A percentile compares a stretch with the other conserved stretches of the same genome.
Conservation (phyloP, 1,140 invertebrate genomes). For the Drosophila varians region DNA sequence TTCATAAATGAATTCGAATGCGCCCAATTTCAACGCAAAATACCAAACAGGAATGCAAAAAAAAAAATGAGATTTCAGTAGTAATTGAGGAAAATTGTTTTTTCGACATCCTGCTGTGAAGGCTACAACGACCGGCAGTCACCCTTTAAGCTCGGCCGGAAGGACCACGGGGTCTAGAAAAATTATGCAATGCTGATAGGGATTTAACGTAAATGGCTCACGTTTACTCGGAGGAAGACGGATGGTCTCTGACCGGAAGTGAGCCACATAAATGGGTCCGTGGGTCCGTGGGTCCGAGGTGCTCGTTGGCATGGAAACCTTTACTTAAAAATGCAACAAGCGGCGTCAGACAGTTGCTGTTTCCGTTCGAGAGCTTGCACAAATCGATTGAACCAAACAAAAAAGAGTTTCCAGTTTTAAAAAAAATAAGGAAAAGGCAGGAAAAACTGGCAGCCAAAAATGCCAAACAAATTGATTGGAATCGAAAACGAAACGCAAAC, state of each 20-base stretch:
- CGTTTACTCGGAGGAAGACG: conserved; percentile 7
- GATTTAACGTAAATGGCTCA: background rate
- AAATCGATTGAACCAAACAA: conserved; percentile 60
- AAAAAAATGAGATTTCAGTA: too few relatives aligned
- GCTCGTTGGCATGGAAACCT: conserved; percentile 6
- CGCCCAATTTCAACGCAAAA: background rate
- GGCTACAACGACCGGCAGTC: background rate
- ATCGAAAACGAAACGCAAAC: conserved; percentile 81
- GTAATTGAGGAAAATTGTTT: conserved; percentile 19
- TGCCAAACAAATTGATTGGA: conserved; percentile 81
- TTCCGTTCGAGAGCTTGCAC: conserved; percentile 21
- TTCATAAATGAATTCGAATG: conserved; percentile 14
- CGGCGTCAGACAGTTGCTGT: conserved; percentile 37
- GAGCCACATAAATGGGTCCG: background rate
- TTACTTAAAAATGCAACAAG: conserved; percentile 79
- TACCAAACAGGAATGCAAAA: conserved; percentile 2
- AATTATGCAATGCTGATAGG: background rate
- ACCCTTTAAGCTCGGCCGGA: background rate
- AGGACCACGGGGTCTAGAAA: background rate
- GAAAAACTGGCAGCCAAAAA: conserved; percentile 66
- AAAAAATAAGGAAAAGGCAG: conserved; percentile 2
- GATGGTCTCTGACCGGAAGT: conserved; percentile 17
- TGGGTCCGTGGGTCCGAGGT: background rate
- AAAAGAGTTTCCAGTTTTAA: conserved; percentile 16
- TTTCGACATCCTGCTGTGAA: background rate